A percentile compares a stretch with the other conserved stretches of the same genome.
These are phyloP conservation scores for Turritopsis rubra DNA, from an alignment of 30 jellyfish, hydroid and myxozoan species.

Conservation along the genomic window DNA sequence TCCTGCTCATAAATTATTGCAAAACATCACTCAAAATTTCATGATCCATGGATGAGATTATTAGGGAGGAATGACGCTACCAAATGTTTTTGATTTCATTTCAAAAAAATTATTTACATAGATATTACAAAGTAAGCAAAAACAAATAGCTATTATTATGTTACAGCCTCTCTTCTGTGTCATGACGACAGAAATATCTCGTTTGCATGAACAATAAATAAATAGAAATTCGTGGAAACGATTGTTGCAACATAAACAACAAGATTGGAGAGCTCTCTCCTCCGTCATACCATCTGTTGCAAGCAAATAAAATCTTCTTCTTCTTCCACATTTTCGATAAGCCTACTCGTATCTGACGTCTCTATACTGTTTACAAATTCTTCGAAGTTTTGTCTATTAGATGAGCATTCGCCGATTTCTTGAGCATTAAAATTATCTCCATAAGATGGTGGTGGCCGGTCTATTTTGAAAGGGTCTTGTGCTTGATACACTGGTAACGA, in stretches of 20 bases:
- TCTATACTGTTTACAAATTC: slow-evolving; percentile 21
- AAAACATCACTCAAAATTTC: too few relatives aligned
- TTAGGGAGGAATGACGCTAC: too few relatives aligned
- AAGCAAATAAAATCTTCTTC: slow-evolving; percentile 30
- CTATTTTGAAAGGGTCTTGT: slow-evolving; percentile 85
- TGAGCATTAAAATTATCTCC: slow-evolving; percentile 42
- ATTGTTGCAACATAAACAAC: too few relatives aligned
- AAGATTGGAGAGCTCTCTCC: too few relatives aligned
- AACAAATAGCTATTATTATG: not conserved
- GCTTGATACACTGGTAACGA: slow-evolving; percentile 87
- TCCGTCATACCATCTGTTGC: slow-evolving; percentile 21
- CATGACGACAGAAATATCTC: not conserved
- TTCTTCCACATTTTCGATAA: slow-evolving; percentile 22
- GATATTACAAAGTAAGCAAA: not conserved
- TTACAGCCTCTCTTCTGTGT: not conserved
- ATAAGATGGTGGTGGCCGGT: slow-evolving; percentile 90
- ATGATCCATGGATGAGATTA: too few relatives aligned
- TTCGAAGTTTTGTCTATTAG: slow-evolving; percentile 10
- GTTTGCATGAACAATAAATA: not conserved
- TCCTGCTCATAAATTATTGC: too few relatives aligned
- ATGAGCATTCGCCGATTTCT: slow-evolving; percentile 50
- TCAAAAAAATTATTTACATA: not conserved
- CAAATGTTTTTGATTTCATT: not conserved
- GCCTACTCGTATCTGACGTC: slow-evolving; percentile 56
- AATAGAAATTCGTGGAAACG: not conserved